Evolutionary conservation across 2,113 vertebrate species (phyloP).

Genomic region (Onychorhynchus coronatus): DNA sequence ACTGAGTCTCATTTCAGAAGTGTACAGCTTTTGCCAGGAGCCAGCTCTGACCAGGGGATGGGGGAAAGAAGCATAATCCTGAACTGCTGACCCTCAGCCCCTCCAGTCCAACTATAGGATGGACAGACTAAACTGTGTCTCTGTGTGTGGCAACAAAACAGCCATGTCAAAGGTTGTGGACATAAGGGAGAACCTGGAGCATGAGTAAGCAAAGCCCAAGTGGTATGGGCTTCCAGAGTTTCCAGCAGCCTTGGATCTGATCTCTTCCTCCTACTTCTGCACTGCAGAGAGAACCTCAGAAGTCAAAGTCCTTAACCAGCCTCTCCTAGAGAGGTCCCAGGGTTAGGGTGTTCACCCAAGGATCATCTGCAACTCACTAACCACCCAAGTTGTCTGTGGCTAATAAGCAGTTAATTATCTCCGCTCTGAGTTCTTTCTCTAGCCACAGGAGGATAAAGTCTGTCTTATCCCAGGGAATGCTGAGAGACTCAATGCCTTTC

Average conservation of each 20-base stretch:
- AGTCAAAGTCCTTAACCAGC: background rate
- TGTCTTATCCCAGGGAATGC: background rate
- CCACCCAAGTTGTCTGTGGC: background rate
- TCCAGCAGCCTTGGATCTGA: background rate
- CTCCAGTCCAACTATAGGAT: background rate
- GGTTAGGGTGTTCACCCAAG: background rate
- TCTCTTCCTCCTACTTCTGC: background rate
- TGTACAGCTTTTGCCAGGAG: background rate
- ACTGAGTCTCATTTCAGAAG: background rate
- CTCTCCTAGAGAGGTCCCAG: background rate
- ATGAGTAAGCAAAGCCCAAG: background rate
- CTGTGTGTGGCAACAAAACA: background rate
- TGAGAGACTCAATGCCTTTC: background rate
- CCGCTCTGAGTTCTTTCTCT: background rate
- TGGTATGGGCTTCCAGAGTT: background rate
- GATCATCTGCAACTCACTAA: background rate
- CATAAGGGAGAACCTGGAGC: background rate
- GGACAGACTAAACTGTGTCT: background rate
- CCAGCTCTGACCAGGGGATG: background rate
- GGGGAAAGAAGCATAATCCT: background rate
- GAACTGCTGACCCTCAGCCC: background rate
- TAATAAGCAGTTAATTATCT: background rate
- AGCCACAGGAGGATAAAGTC: background rate
- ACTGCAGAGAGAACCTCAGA: background rate
- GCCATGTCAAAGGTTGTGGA: background rate